Evolutionary conservation across 2,797 vertebrate species (phyloP).

Genomic region (Coregonus suidteri): DNA sequence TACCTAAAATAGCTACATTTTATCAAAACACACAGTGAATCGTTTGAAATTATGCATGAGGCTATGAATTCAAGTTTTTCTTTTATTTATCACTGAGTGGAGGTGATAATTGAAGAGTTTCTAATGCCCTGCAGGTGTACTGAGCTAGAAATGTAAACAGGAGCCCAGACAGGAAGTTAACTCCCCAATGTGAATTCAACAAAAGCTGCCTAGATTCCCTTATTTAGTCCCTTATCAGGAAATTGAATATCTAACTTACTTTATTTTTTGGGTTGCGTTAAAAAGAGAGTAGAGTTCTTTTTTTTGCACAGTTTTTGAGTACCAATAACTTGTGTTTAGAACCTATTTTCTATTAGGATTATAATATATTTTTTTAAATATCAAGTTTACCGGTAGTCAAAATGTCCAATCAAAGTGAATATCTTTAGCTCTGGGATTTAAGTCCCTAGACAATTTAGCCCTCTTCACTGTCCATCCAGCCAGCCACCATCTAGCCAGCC

Average conservation of each 20-base stretch:
- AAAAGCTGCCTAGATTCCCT: not conserved
- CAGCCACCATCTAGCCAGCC: too few relatives aligned
- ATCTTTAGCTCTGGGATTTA: not conserved
- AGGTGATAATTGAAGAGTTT: slow-evolving; percentile 66
- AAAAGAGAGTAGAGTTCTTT: not conserved
- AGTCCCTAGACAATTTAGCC: not conserved
- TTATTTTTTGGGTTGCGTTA: not conserved
- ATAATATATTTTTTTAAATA: not conserved
- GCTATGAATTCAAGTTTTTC: slow-evolving; percentile 79
- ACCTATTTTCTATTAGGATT: not conserved
- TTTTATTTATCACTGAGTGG: slow-evolving; percentile 72
- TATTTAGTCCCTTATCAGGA: not conserved
- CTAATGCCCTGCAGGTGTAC: slow-evolving; percentile 57
- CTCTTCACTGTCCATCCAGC: not conserved
- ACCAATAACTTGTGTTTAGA: not conserved
- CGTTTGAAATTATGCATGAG: slow-evolving; percentile 86
- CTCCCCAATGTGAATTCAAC: slow-evolving; percentile 38
- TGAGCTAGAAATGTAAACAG: slow-evolving; percentile 38
- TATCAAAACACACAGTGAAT: slow-evolving; percentile 85
- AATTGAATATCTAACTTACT: not conserved
- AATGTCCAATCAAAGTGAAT: not conserved
- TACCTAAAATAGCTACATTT: slow-evolving; percentile 83
- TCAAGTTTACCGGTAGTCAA: not conserved
- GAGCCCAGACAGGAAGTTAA: not conserved
- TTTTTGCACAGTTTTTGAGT: not conserved